Evolutionary conservation across 2,113 vertebrate species (phyloP).

Genomic region (Sinocyclocheilus rhinocerous): DNA sequence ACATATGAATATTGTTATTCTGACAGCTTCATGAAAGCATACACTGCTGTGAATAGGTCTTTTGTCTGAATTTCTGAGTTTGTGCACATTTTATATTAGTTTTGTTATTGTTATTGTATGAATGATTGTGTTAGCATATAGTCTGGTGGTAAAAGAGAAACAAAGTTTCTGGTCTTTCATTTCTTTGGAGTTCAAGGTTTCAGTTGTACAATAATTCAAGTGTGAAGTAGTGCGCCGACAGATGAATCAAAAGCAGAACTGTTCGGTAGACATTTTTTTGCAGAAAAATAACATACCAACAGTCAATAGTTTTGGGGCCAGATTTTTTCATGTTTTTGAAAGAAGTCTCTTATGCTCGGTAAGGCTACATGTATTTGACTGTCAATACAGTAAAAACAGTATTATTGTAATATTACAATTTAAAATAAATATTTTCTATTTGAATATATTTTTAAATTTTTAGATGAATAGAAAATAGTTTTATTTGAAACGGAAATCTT

Average conservation of each 20-base stretch:
- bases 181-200: background rate
- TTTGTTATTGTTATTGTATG: background rate
- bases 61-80: background rate
- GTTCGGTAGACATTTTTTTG: background rate
- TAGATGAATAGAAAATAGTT: no score
- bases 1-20: background rate
- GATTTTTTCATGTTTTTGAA: background rate
- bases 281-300: background rate
- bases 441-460: no score
- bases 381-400: background rate
- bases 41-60: background rate
- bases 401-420: background rate
- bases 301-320: background rate
- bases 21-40: constrained; percentile 23
- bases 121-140: background rate
- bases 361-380: background rate
- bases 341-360: background rate
- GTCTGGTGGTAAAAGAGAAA: background rate
- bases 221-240: background rate
- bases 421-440: no score
- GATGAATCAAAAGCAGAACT: background rate
- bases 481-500: no score
- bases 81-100: background rate
- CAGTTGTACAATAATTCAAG: background rate
- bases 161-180: background rate